Conservation (phyloP, 2,888 invertebrate genomes). For the Phengaris arion region DNA sequence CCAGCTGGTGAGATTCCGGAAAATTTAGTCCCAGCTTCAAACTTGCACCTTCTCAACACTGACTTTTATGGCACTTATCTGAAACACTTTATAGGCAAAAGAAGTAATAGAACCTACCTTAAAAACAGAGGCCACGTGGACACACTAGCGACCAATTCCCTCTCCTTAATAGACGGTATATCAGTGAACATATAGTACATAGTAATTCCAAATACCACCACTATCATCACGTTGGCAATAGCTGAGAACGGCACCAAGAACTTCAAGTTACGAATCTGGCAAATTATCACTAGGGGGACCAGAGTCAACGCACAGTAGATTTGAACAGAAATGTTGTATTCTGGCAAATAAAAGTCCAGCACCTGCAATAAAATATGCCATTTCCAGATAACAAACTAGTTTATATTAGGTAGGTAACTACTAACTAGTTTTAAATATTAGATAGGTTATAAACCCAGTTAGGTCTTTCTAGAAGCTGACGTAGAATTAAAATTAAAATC, state of each 20-base stretch:
- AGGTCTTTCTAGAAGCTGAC: no score
- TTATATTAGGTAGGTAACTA: no score
- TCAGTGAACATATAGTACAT: constrained; percentile 87
- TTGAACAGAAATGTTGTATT: constrained; percentile 76
- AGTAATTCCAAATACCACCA: constrained; percentile 87
- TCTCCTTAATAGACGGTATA: constrained; percentile 61
- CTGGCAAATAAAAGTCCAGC: constrained; percentile 63
- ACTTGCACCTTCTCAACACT: no score
- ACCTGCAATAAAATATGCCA: constrained; percentile 60
- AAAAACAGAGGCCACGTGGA: constrained; percentile 91
- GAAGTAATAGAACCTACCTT: constrained; percentile 56
- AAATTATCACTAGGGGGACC: constrained; percentile 84
- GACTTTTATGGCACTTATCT: no score
- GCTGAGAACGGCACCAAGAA: constrained; percentile 93
- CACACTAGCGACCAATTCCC: constrained; percentile 72
- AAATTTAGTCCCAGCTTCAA: no score
- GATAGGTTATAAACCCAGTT: no score
- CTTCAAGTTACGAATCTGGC: constrained; percentile 88
- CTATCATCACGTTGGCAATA: constrained; percentile 89
- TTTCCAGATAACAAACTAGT: no score
- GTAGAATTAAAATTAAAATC: no score
- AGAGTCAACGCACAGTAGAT: constrained; percentile 83
- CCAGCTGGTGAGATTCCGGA: no score
- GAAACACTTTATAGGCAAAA: not conserved
- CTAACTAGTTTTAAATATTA: no score